phyloP scores from a whole-genome alignment of 2,888 invertebrate species.

The Tineola bisselliella region DNA sequence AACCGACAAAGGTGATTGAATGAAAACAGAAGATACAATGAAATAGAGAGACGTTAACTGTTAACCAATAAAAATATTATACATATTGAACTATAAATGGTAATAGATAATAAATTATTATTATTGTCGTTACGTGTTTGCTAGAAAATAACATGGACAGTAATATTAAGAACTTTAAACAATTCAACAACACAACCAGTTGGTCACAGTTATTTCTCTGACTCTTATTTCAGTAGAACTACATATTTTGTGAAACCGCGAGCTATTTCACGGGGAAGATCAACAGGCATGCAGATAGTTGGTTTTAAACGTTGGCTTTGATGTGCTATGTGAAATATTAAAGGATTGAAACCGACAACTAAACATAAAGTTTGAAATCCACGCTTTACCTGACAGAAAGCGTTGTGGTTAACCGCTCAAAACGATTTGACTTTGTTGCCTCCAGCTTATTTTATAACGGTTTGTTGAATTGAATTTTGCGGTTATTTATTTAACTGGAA shows the following conservation, averaged over 20 bases:
- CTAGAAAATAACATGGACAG: no score
- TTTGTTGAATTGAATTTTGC: constrained; percentile 64
- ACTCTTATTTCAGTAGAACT: background rate
- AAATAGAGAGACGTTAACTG: constrained; percentile 18
- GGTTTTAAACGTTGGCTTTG: constrained; percentile 28
- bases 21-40: constrained; percentile 37
- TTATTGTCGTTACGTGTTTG: no score
- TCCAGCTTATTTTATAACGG: constrained; percentile 64
- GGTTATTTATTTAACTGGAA: constrained; percentile 63
- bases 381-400: constrained; percentile 55
- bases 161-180: no score
- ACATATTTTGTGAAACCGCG: constrained; percentile 15
- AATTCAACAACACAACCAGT: background rate
- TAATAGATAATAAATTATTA: no score
- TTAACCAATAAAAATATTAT: background rate
- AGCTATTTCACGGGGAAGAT: constrained; percentile 19
- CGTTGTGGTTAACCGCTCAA: constrained; percentile 61
- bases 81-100: background rate
- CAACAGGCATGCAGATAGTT: constrained; percentile 47
- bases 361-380: constrained; percentile 55
- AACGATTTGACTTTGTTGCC: constrained; percentile 62
- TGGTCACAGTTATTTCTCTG: background rate
- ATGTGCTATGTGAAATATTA: constrained; percentile 40
- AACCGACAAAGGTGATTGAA: constrained; percentile 41
- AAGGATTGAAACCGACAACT: constrained; percentile 38